A percentile compares a stretch with the other conserved stretches of the same genome.
These are phyloP conservation scores for Epinephelus malabaricus DNA, from an alignment of 2,797 vertebrate genomes.

Conservation along the genomic window DNA sequence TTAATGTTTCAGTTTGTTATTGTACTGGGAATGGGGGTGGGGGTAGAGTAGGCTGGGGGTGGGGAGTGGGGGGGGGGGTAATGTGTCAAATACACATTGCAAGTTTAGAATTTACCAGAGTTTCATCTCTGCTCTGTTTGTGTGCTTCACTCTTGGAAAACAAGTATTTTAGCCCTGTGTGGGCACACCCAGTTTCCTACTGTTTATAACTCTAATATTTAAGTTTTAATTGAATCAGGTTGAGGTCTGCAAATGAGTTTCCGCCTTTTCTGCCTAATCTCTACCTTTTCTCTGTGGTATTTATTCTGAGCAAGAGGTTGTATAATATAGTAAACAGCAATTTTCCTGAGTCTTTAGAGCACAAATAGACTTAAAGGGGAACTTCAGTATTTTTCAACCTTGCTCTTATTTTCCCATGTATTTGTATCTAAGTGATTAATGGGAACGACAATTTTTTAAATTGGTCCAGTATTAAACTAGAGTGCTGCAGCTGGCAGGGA, in stretches of 20 bases:
- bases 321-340: background rate
- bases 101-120: conserved; percentile 64
- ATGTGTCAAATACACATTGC: conserved; percentile 47
- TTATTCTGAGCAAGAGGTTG: background rate
- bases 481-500: too few species aligned
- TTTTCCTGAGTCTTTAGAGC: background rate
- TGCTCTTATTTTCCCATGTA: too few species aligned
- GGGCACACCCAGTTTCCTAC: conserved; percentile 60
- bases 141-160: conserved; percentile 61
- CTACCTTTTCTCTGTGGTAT: background rate
- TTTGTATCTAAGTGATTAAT: too few species aligned
- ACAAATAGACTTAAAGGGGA: background rate
- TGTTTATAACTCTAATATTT: conserved; percentile 43
- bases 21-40: conserved; percentile 25
- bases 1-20: conserved; percentile 72
- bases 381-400: background rate
- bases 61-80: conserved; percentile 5
- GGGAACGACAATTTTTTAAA: too few species aligned
- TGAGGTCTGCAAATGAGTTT: conserved; percentile 22
- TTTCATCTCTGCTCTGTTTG: conserved; percentile 49
- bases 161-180: conserved; percentile 42
- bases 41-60: background rate
- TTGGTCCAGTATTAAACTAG: too few species aligned
- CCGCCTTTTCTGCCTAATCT: background rate
- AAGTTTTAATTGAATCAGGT: conserved; percentile 47